Base-by-base conservation (phyloP, 2,113 vertebrate species). In the Clarias batrachus region DNA sequence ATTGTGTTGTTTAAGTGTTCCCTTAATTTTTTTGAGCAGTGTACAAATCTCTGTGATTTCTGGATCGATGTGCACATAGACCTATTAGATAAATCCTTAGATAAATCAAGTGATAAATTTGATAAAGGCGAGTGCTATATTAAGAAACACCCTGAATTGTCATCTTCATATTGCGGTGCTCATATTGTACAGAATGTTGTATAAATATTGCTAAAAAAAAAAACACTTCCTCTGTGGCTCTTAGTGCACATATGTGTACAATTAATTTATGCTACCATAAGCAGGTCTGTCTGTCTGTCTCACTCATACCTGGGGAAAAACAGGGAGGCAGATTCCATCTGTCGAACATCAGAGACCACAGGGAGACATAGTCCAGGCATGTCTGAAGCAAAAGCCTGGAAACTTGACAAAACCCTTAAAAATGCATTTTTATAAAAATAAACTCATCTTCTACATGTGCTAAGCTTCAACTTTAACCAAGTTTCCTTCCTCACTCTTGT, bases 301-400 rank as follows among this genome's bases (percentile, higher is more conserved):
- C 2, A 56, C 9, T 56, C 12, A 70, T 54, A 83, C 4, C 10
- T 25, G n/a, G 59, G 80, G 59, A 25, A 81, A 48, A 68, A 83
- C n/a, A 60, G 13, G 54, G 2, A 57, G 0, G 30, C 25, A 85
- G 30, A 73, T n/a, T 77, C 21, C 48, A 27, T 52, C 59, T 33
- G 16, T 25, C 37, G 73, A 23, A n/a, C 83, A 52, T 65, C 17
- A 54, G 33, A 54, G 27, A 85, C 71, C 33, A n/a, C n/a, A 54
- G 59, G 41, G 71, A 85, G n/a, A 85, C 73, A 37, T 54, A 2
- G 56, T 65, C 54, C 71, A 85, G 74, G 33, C 84, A 85, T 79
- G 62, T 74, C 84, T 85, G 60, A 52, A 37, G 74, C 73, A 78
- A 78, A 85, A 56, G 41, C 56, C 37, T 78, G 74, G 63, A 68